A percentile compares a stretch with the other conserved stretches of the same genome.
Evolutionary conservation across 2,113 vertebrate species (phyloP).

Genomic region (Australoheros scitulus): DNA sequence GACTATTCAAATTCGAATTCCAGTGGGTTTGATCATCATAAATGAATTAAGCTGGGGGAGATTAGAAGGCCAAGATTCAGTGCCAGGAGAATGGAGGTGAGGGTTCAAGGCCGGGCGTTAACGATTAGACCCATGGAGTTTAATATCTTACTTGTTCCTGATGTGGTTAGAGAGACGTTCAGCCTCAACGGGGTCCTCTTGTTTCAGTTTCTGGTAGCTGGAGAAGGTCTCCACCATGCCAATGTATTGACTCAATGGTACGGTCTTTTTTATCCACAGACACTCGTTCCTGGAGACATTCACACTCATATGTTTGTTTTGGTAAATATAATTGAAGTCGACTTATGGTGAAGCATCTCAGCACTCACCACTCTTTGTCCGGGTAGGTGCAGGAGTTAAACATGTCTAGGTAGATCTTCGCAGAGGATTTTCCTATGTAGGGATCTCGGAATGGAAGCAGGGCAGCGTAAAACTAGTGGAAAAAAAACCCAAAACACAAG

Average conservation of each 20-base stretch:
- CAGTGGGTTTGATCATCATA: constrained; percentile 44
- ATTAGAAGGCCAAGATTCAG: constrained; percentile 9
- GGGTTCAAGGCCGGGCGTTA: constrained; percentile 12
- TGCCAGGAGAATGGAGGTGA: not conserved
- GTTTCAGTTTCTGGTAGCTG: constrained; percentile 68
- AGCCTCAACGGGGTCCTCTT: constrained; percentile 70
- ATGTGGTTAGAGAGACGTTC: constrained; percentile 66
- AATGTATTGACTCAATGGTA: constrained; percentile 64
- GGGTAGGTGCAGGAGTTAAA: constrained; percentile 75
- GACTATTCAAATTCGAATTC: constrained; percentile 39
- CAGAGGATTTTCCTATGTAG: constrained; percentile 31
- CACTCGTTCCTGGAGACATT: constrained; percentile 54
- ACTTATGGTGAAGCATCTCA: not conserved
- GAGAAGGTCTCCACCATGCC: constrained; percentile 79
- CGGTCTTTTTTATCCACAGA: not conserved
- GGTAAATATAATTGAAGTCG: not conserved
- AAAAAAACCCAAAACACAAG: not conserved
- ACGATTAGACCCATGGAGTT: constrained; percentile 7
- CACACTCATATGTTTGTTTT: not conserved
- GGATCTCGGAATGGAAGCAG: constrained; percentile 51
- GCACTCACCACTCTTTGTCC: constrained; percentile 83
- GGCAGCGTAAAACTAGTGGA: constrained; percentile 54
- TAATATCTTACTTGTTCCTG: constrained; percentile 74
- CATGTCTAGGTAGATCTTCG: constrained; percentile 67
- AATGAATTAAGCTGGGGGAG: not conserved